phyloP scores from a whole-genome alignment of 2,888 invertebrate species.

The Meganola albula region DNA sequence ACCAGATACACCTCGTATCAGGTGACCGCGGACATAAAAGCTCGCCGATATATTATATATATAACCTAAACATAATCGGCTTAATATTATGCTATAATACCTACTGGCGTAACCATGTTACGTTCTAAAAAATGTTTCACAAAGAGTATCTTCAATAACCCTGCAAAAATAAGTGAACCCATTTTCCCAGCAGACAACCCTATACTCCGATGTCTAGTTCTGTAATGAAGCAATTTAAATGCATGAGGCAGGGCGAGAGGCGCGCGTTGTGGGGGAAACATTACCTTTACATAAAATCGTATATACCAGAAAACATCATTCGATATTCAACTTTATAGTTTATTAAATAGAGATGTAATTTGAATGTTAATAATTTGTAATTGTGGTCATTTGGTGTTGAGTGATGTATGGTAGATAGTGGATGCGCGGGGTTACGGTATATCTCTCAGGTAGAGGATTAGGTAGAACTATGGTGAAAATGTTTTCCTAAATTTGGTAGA shows the following conservation, averaged over 20 bases:
- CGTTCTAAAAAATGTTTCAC: too few species aligned
- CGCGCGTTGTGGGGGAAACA: conserved; percentile 64
- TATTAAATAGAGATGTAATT: conserved; percentile 15
- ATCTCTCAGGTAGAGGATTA: conserved; percentile 76
- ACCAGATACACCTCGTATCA: too few species aligned
- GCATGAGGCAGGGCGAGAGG: conserved; percentile 78
- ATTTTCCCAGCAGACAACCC: conserved; percentile 65
- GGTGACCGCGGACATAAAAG: too few species aligned
- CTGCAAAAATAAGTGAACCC: too few species aligned
- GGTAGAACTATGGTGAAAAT: conserved; percentile 69
- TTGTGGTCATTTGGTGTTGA: conserved; percentile 14
- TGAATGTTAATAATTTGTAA: too few species aligned
- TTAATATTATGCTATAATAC: too few species aligned
- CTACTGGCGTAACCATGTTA: too few species aligned
- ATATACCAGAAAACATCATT: conserved; percentile 24
- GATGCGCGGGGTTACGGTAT: conserved; percentile 69
- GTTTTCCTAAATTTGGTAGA: conserved; percentile 70
- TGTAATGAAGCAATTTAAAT: conserved; percentile 80
- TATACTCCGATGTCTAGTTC: conserved; percentile 67
- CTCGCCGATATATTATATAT: too few species aligned
- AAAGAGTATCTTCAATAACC: too few species aligned
- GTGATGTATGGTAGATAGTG: conserved; percentile 71
- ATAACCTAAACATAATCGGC: too few species aligned
- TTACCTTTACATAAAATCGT: conserved; percentile 32
- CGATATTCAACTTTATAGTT: conserved; percentile 25